Percentiles rank a stretch among this genome's conserved stretches.
Conservation (phyloP, 2,888 invertebrate genomes). For the Drosophila borborema region DNA sequence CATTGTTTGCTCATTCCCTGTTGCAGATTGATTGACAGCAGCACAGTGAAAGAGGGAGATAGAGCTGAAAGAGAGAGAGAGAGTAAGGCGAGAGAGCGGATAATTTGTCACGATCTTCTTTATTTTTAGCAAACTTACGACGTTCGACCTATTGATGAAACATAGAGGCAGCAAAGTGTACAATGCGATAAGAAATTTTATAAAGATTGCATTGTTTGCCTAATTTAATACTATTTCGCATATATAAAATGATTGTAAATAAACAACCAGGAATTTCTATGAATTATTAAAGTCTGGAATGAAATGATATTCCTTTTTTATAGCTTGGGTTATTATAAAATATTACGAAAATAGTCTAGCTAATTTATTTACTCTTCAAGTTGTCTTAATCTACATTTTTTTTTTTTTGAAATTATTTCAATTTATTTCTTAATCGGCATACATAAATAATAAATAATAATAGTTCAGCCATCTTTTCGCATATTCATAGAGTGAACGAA, state of each 20-base stretch:
- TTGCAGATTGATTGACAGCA: conserved; percentile 33
- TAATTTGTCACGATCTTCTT: conserved; percentile 67
- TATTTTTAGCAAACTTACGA: conserved; percentile 63
- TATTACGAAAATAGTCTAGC: not conserved
- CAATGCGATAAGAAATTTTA: conserved; percentile 23
- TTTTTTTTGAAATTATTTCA: not conserved
- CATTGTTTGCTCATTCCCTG: conserved; percentile 39
- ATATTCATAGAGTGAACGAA: not conserved
- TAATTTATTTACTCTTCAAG: not conserved
- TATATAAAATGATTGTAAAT: not conserved
- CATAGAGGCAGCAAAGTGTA: conserved; percentile 3
- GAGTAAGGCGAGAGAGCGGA: not conserved
- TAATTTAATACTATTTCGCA: conserved; percentile 6
- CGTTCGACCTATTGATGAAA: not conserved
- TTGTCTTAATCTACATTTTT: not conserved
- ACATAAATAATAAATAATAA: too few species aligned
- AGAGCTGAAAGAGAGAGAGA: not conserved
- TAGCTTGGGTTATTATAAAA: too few species aligned
- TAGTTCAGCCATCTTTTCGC: not conserved
- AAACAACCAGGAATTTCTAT: not conserved
- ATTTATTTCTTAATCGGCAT: too few species aligned
- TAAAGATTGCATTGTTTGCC: conserved; percentile 1
- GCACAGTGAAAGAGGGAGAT: not conserved
- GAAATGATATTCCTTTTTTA: too few species aligned
- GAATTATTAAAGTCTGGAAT: too few species aligned